These are phyloP conservation scores for Branchellion lobata DNA, from an alignment of 2,888 invertebrate species.

Conservation along the genomic window DNA sequence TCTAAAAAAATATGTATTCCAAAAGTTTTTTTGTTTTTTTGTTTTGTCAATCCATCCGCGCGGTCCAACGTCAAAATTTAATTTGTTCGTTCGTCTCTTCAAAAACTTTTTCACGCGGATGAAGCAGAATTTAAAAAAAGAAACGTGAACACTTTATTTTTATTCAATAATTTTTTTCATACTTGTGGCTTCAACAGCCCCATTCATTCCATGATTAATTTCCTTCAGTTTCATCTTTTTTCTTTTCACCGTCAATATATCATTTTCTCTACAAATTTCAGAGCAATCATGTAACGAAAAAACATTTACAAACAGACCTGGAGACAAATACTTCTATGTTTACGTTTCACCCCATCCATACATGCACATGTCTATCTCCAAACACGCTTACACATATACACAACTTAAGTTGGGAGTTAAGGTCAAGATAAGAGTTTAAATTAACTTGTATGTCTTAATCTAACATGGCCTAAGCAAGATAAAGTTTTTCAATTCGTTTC, in stretches of 20 bases:
- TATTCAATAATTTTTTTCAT: not conserved
- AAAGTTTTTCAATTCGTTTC: too few relatives aligned
- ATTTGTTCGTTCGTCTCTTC: not conserved
- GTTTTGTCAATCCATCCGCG: too few relatives aligned
- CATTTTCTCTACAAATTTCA: not conserved
- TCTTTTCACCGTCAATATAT: not conserved
- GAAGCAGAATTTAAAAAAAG: not conserved
- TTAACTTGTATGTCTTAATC: too few relatives aligned
- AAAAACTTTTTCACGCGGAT: not conserved
- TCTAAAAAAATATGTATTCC: too few relatives aligned
- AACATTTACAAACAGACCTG: not conserved
- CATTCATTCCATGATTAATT: not conserved
- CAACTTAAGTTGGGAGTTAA: not conserved
- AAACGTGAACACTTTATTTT: not conserved
- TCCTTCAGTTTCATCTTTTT: not conserved
- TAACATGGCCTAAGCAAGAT: too few relatives aligned
- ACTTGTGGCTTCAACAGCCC: not conserved
- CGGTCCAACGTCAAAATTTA: not conserved
- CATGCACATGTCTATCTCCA: too few relatives aligned
- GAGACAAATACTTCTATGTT: too few relatives aligned
- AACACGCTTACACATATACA: constrained; percentile 28
- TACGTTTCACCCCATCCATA: too few relatives aligned
- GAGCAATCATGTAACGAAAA: not conserved
- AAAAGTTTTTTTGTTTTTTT: too few relatives aligned
- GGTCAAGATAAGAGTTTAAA: not conserved